A percentile compares a stretch with the other conserved stretches of the same genome.
Conservation (phyloP, 2,113 vertebrate genomes). For the Brienomyrus brachyistius region DNA sequence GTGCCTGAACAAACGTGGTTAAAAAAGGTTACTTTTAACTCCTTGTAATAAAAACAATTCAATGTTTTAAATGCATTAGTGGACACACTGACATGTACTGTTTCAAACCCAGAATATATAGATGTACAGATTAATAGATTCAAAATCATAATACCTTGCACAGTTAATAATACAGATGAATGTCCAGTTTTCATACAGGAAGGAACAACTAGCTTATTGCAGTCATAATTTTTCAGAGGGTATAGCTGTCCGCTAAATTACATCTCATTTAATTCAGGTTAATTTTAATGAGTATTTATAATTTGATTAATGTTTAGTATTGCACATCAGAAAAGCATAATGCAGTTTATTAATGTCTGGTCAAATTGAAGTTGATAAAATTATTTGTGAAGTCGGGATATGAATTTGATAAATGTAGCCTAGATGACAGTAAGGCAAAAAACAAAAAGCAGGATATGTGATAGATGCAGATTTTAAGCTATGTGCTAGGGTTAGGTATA, state of each 20-base stretch:
- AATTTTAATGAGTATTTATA: slow-evolving; percentile 2
- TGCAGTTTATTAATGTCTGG: not conserved
- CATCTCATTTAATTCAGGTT: slow-evolving; percentile 1
- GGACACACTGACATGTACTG: not conserved
- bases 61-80: not conserved
- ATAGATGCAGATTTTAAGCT: not conserved
- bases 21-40: not conserved
- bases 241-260: not conserved
- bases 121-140: not conserved
- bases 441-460: not conserved
- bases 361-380: slow-evolving; percentile 4
- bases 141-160: not conserved
- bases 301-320: slow-evolving; percentile 3
- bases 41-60: not conserved
- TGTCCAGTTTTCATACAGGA: not conserved
- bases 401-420: not conserved
- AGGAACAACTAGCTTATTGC: slow-evolving; percentile 6
- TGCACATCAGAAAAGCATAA: not conserved
- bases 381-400: not conserved
- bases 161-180: not conserved
- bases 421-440: not conserved
- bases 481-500: not conserved
- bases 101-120: not conserved
- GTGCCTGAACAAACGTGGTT: not conserved
- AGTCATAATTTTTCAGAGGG: not conserved